Base-by-base conservation (phyloP, 2,888 invertebrate species). In the Trachelus iudaicus region DNA sequence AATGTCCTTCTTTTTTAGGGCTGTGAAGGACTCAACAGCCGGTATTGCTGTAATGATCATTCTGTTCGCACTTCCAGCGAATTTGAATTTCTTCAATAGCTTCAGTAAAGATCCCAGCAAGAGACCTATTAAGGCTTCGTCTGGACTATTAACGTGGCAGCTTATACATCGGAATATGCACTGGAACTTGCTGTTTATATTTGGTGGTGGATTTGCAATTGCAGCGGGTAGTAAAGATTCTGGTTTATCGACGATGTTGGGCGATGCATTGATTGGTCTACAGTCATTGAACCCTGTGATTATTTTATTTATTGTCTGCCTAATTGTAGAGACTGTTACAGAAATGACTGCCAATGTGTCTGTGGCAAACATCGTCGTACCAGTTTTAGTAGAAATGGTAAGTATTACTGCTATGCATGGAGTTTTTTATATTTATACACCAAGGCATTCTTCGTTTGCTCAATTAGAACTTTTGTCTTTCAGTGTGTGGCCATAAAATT, bases 341-440 rank as follows among this genome's bases (percentile, higher is more conserved):
- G 98, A 98, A 91, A 95, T 98, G 87, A 97, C 97, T 0, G 96
- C 97, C 56, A 98, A 98, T 90, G 97, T 97, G 0, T 98, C 98
- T 73, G 96, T 97, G 69, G 97, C 97, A 0, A 97, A 97, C 87
- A 96, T 98, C 37, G 94, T 98, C 83, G 92, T 98, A 81, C 97
- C 98, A 9, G 96, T 98, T 30, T 92, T 97, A 76, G 95, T 95
- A 1, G 95, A 96, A 90, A 95, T 96, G 94, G 95, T 96, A 83
- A 92, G 92, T 79, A 74, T 75, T 13, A 1, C 71, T 71, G 13
- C 12, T 13, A 71, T 71, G 6, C 9, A 34, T 33, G 4, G 9
- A 31, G 34, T 68, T 77, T 31, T 76, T 76, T n/a, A 15, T 75
- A 31, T 56, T 71, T 30, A 11, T 71, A 30, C 11, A 12, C 11